Evolutionary conservation across 1,140 invertebrate species (phyloP), one percentile per base, ranked within the genome.

Genomic region (Onthophagus taurus): DNA sequence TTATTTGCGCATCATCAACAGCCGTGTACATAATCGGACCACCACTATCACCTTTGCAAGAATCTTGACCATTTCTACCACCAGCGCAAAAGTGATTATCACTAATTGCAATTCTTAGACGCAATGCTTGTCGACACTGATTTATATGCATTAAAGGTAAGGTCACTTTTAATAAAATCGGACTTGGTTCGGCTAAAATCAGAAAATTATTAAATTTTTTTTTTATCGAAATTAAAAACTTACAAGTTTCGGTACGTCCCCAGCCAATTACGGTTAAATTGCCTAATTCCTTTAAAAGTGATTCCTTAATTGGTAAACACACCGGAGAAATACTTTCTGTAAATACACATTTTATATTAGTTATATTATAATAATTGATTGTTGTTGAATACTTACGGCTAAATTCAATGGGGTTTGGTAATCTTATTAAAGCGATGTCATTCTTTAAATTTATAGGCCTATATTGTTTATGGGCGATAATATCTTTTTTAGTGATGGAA

Each of bases 401-500:
- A 31, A 17, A 37, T 12, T 35, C 37, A 23, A 50, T 50, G 1
- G 37, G 34, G 7, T 53, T 48, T n/a, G 55, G 48, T 48, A 78
- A 71, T 52, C 76, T 66, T 30, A 83, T 63, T 2, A 84, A 54
- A 2, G 71, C 80, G 37, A 84, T 76, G 49, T 83, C 80, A 51
- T 81, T 73, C 21, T 61, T 59, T 2, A 72, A 55, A 2, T 42
- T 65, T 0, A 61, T 47, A 11, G 53, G 58, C 37, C 54, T 53
- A 50, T 76, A 84, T 0, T 66, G 49, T 0, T 71, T 69, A 64
- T 83, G 80, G 0, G 63, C 51, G 6, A 75, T 66, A 1, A 69
- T 45, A 49, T 61, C 58, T 13, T 75, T 74, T 34, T 20, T 26
- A 7, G n/a, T 24, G 12, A 81, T 51, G 42, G 14, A 79, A 70